Conservation (phyloP, 2,888 invertebrate genomes). For the Machimus rusticus region DNA sequence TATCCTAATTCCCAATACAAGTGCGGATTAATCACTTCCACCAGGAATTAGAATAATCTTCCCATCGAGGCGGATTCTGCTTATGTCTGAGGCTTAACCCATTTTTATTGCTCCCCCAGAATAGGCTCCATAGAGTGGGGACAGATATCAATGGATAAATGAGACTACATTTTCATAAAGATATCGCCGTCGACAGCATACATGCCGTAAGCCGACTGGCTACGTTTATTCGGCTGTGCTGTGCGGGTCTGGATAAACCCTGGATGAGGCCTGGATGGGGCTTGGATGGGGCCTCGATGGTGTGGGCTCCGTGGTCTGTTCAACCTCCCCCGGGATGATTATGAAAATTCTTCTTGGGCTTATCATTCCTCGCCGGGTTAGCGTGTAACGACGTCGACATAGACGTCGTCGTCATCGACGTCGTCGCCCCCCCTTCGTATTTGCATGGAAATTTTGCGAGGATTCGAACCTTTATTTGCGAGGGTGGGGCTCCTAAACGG, state of each 20-base stretch:
- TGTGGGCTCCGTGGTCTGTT: background rate
- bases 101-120: conserved; percentile 28
- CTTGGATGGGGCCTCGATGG: background rate
- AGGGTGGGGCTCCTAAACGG: background rate
- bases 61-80: conserved; percentile 2
- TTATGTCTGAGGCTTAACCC: conserved; percentile 13
- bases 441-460: conserved; percentile 25
- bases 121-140: background rate
- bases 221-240: background rate
- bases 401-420: background rate
- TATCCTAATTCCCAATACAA: conserved; percentile 41
- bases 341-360: conserved; percentile 37
- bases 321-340: background rate
- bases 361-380: conserved; percentile 24
- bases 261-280: background rate
- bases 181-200: conserved; percentile 14
- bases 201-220: background rate
- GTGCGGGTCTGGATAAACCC: background rate
- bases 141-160: conserved; percentile 31
- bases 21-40: conserved; percentile 42
- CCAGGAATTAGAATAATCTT: conserved; percentile 39
- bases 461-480: background rate
- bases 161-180: conserved; percentile 40
- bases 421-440: background rate
- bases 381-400: conserved; percentile 9